Evolutionary conservation across 2,113 vertebrate genomes (phyloP).

Genomic region (Ceyx margarethae): DNA sequence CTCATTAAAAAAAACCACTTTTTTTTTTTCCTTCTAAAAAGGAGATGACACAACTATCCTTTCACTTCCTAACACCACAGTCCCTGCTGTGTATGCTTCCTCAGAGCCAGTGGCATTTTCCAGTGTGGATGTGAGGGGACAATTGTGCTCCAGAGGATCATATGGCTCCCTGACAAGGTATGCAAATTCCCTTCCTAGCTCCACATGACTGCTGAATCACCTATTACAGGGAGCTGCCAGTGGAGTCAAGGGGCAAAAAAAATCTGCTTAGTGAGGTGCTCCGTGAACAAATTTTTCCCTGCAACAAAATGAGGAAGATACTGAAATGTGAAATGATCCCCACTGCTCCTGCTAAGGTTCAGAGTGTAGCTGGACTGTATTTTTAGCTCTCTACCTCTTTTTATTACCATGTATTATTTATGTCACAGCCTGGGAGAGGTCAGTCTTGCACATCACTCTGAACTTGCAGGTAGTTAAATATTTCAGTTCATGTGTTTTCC

Average conservation of each 20-base stretch:
- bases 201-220: not conserved
- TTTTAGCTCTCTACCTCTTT: slow-evolving; percentile 3
- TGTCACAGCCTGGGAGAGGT: not conserved
- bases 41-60: not conserved
- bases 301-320: not conserved
- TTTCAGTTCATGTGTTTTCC: not conserved
- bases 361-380: not conserved
- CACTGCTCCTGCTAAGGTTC: not conserved
- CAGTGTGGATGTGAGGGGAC: not conserved
- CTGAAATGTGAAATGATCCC: not conserved
- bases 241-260: not conserved
- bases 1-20: not conserved
- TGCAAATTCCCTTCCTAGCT: not conserved
- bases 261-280: not conserved
- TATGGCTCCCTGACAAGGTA: not conserved
- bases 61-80: not conserved
- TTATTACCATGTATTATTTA: slow-evolving; percentile 20
- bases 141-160: accelerated
- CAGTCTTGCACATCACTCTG: not conserved
- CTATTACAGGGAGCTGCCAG: not conserved
- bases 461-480: not conserved
- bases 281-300: not conserved
- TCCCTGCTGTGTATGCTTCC: not conserved
- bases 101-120: not conserved
- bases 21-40: not conserved